Evolutionary conservation across 1,140 invertebrate genomes (phyloP), one percentile per base, ranked within the genome.

Genomic region (Drosophila tsacasi): DNA sequence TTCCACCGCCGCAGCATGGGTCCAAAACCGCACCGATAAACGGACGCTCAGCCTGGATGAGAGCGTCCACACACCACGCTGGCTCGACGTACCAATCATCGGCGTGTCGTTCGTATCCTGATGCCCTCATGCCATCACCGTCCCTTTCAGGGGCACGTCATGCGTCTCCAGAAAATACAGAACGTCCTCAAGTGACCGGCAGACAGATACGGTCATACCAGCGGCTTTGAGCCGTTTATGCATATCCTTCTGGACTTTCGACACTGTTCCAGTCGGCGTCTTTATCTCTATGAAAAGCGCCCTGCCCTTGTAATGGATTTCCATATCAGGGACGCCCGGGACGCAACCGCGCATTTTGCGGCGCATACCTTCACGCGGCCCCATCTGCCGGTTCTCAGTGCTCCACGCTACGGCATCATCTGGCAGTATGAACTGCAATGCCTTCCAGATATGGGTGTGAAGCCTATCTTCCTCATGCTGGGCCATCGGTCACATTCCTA

Each of bases 401-500:
- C 40, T 42, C 40, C 40, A 42, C 40, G 40, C 40, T 3, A 42
- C 40, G 40, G 40, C 40, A 42, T 42, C 40, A 42, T 42, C 40
- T 3, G 40, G 40, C 40, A 42, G 40, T 3, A 42, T 42, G 40
- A 42, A 42, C 40, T 42, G 40, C 40, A 42, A 3, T 1, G 40
- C 40, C 40, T 42, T 42, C 40, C 40, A 42, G 40, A 42, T 42
- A 3, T 3, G 4, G 2, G 40, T 42, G 40, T 42, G 40, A 42
- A 42, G 40, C 40, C 40, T 42, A 42, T 42, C 40, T 42, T 42
- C n/a, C n/a, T n/a, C n/a, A n/a, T n/a, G n/a, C n/a, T n/a, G n/a
- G n/a, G n/a, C n/a, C n/a, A n/a, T n/a, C n/a, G n/a, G n/a, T n/a
- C n/a, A n/a, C n/a, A n/a, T n/a, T n/a, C n/a, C n/a, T n/a, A n/a